A percentile compares a stretch with the other conserved stretches of the same genome.
phyloP scores from a whole-genome alignment of 2,797 vertebrate species.

The Moxostoma hubbsi region DNA sequence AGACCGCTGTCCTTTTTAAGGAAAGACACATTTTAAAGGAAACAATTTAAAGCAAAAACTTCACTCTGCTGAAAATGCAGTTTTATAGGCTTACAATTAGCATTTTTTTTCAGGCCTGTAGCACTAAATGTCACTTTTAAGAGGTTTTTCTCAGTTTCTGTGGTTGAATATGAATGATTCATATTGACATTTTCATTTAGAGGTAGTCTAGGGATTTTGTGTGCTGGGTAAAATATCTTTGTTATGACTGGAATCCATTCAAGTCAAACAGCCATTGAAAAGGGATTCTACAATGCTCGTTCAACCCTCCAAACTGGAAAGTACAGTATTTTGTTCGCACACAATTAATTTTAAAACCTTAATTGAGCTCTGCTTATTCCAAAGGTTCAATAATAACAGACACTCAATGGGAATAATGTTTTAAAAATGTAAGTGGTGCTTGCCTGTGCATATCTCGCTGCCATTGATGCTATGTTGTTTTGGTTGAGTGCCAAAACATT shows the following conservation, averaged over 20 bases:
- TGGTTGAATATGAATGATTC: neutral
- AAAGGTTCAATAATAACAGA: neutral
- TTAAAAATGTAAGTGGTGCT: conserved; percentile 1
- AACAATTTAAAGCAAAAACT: conserved; percentile 17
- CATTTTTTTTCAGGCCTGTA: neutral
- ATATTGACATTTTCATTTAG: neutral
- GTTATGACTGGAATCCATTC: conserved; percentile 8
- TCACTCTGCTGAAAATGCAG: neutral
- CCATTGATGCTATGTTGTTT: too few species aligned
- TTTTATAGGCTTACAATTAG: conserved; percentile 3
- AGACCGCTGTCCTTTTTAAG: conserved; percentile 10
- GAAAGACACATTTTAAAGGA: neutral
- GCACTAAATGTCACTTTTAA: neutral
- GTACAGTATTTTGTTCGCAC: neutral
- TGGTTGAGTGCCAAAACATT: neutral
- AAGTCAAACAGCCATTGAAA: neutral
- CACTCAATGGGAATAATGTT: neutral
- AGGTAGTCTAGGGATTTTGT: neutral
- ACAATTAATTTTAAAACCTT: conserved; percentile 10
- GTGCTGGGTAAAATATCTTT: neutral
- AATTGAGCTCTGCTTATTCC: neutral
- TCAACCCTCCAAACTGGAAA: neutral
- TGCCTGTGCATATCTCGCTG: neutral
- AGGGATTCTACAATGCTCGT: neutral
- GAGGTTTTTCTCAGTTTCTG: neutral